Percentiles rank a stretch among this genome's conserved stretches.
phyloP scores from a whole-genome alignment of 1,140 invertebrate species.

The Lordiphosa mommai region DNA sequence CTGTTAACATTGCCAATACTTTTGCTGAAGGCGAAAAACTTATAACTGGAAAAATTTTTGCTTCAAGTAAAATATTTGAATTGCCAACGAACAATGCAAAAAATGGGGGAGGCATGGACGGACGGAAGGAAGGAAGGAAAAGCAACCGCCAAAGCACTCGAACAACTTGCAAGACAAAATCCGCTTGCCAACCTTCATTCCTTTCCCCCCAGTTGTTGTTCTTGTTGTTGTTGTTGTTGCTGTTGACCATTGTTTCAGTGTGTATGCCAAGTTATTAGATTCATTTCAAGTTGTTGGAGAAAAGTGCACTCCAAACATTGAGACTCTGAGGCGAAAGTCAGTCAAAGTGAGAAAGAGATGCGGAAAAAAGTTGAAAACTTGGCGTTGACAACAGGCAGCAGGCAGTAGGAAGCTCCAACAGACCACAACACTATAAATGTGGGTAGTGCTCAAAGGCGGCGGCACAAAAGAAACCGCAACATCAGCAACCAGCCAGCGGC shows the following conservation, averaged over 20 bases:
- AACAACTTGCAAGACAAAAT: constrained; percentile 61
- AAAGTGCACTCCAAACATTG: constrained; percentile 72
- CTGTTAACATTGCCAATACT: constrained; percentile 62
- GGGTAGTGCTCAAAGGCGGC: constrained; percentile 59
- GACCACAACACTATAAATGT: constrained; percentile 74
- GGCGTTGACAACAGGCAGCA: constrained; percentile 57
- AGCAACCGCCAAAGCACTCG: constrained; percentile 57
- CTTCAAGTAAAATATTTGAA: constrained; percentile 63
- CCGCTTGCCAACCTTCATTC: constrained; percentile 39
- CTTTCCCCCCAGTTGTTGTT: constrained; percentile 32
- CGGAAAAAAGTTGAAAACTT: constrained; percentile 12
- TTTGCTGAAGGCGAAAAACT: constrained; percentile 17
- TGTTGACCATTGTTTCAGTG: constrained; percentile 9
- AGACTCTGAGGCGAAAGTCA: constrained; percentile 44
- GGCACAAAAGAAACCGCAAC: constrained; percentile 75
- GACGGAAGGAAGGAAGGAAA: constrained; percentile 4
- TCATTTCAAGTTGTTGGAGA: constrained; percentile 69
- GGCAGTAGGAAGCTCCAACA: constrained; percentile 16
- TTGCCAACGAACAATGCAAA: constrained; percentile 56
- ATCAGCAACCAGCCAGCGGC: constrained; percentile 50
- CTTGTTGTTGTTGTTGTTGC: neutral
- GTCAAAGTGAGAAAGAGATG: constrained; percentile 42
- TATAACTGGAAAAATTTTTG: constrained; percentile 36
- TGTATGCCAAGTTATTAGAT: constrained; percentile 67
- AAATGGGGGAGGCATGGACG: constrained; percentile 41